Conservation (phyloP, 2,113 vertebrate species). For the Sardina pilchardus region DNA sequence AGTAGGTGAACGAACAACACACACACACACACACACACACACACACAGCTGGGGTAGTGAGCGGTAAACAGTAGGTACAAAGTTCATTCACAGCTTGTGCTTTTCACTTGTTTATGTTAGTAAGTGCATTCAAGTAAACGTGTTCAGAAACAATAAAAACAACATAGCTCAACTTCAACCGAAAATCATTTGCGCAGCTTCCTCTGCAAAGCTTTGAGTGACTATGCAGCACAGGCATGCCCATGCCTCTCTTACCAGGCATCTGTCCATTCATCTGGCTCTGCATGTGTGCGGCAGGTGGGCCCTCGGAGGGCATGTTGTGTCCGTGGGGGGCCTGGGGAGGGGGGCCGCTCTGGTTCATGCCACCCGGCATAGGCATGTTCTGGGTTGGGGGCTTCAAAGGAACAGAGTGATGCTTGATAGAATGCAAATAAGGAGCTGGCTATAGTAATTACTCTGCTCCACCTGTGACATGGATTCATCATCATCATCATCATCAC, state of each 20-base stretch:
- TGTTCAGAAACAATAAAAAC: background rate
- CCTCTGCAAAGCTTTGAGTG: no score
- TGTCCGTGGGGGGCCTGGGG: constrained; percentile 91
- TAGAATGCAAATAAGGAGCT: background rate
- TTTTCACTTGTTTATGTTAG: no score
- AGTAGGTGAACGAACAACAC: no score
- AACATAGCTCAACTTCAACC: background rate
- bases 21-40: no score
- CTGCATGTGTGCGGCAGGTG: constrained; percentile 95
- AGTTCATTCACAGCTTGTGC: no score
- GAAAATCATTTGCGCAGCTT: background rate
- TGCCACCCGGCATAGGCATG: constrained; percentile 95
- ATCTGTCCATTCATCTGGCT: constrained; percentile 99
- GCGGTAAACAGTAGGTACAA: no score
- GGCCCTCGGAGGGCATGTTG: constrained; percentile 92
- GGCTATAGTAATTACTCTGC: background rate
- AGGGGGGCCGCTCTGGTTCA: constrained; percentile 91
- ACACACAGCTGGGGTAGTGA: no score
- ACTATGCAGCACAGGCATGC: background rate
- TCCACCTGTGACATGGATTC: no score
- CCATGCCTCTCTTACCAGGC: constrained; percentile 83
- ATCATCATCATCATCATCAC: no score
- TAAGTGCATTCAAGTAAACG: background rate
- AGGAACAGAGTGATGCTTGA: constrained; percentile 37
- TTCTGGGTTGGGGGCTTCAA: constrained; percentile 94